Base-by-base conservation (phyloP, 2,797 vertebrate genomes). In the Macropodus opercularis region DNA sequence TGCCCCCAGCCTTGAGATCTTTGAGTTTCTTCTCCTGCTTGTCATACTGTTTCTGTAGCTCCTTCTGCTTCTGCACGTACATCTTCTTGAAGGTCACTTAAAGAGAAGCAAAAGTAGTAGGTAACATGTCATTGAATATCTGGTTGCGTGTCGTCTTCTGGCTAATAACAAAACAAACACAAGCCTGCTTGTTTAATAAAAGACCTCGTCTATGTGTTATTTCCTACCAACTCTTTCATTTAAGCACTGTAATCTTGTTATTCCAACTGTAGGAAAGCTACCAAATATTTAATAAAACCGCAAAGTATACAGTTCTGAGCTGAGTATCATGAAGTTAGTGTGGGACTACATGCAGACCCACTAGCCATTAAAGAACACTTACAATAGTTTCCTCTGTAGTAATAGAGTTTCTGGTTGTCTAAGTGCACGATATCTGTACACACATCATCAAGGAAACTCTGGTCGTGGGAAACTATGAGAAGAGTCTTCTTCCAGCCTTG, bases 61-160 rank as follows among this genome's bases (percentile, higher is more conserved):
- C 96, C 27, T 97, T 97, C 86, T 98, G 96, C 77, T 98, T 98
- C 74, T 98, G 96, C 56, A 94, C 90, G 22, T 96, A 96, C 96
- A 98, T 98, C 89, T 98, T 98, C 91, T 98, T 98, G 72, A 98
- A 98, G 0, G 95, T 93, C 90, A 97, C 95, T 96, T 54, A 0
- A 56, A 31, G 23, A 26, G 60, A 29, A 62, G 8, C 27, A 42
- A 35, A 3, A 26, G 7, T 7, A 32, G 12, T 32, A 32, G 13
- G 31, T 32, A 29, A n/a, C n/a, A n/a, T n/a, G n/a, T n/a, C n/a
- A n/a, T n/a, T 15, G 8, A 50, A 15, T 39, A 22, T 47, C 49
- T 10, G 34, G 26, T 27, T 24, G 2, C 14, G 12, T 24, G 3
- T 32, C 4, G 29, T 12, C 29, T n/a, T n/a, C 47, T 27, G 29